Conservation (phyloP, 2,797 vertebrate species). For the Platyrinchus mystaceus region DNA sequence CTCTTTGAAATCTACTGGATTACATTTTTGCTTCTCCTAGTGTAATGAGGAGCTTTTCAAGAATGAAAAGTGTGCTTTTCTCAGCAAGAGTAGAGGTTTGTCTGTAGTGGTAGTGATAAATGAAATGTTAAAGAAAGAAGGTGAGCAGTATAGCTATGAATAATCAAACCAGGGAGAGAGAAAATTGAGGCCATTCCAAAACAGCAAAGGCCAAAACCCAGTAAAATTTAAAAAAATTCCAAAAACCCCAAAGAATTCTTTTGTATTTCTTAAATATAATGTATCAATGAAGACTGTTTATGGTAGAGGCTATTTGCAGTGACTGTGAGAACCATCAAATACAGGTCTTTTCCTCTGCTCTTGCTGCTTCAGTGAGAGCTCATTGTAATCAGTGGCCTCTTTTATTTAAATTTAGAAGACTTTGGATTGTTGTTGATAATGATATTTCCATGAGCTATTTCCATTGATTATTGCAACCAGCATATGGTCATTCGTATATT, state of each 20-base stretch:
- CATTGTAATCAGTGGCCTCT: background rate
- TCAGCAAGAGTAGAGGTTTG: background rate
- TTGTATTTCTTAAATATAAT: background rate
- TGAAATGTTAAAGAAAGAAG: background rate
- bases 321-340: background rate
- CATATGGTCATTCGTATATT: background rate
- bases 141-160: background rate
- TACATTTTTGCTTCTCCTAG: background rate
- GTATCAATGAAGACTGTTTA: background rate
- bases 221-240: fast-evolving
- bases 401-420: background rate
- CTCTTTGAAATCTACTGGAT: background rate
- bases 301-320: background rate
- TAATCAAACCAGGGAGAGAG: background rate
- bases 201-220: background rate
- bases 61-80: background rate
- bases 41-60: background rate
- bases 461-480: background rate
- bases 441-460: background rate
- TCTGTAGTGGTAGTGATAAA: background rate
- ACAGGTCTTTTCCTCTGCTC: background rate
- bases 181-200: background rate
- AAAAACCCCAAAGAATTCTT: fast-evolving
- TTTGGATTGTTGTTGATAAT: background rate
- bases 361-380: background rate